Conservation (phyloP, 2,113 vertebrate genomes). For the Proterorhinus semilunaris region DNA sequence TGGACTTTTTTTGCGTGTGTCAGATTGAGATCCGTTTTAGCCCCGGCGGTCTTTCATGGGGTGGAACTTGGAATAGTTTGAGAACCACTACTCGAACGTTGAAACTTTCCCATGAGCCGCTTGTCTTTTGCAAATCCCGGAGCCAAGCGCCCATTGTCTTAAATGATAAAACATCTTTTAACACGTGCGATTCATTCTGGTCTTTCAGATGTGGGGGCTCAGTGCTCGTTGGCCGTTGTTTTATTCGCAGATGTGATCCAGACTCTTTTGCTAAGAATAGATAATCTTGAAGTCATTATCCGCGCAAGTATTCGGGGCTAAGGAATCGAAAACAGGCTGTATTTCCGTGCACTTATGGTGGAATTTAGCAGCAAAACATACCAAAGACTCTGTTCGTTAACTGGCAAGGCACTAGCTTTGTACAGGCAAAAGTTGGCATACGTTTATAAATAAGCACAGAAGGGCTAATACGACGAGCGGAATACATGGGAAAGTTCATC, state of each 20-base stretch:
- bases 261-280: background rate
- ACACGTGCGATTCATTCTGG: background rate
- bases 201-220: background rate
- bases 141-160: no score
- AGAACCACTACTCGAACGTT: no score
- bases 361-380: background rate
- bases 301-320: background rate
- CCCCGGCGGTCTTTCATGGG: no score
- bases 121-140: no score
- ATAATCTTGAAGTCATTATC: slow-evolving; percentile 10
- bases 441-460: no score
- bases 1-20: no score
- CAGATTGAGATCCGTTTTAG: no score
- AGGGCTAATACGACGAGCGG: no score
- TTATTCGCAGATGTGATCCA: slow-evolving; percentile 2
- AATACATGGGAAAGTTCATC: no score
- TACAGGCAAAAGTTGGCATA: background rate
- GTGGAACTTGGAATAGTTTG: no score
- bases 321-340: background rate
- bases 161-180: background rate
- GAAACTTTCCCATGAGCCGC: no score
- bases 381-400: background rate
- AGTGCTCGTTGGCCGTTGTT: background rate
- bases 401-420: background rate
- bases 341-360: background rate